Evolutionary conservation across 2,113 vertebrate genomes (phyloP), one percentile per base, ranked within the genome.

Genomic region (Gorsachius goisagi): DNA sequence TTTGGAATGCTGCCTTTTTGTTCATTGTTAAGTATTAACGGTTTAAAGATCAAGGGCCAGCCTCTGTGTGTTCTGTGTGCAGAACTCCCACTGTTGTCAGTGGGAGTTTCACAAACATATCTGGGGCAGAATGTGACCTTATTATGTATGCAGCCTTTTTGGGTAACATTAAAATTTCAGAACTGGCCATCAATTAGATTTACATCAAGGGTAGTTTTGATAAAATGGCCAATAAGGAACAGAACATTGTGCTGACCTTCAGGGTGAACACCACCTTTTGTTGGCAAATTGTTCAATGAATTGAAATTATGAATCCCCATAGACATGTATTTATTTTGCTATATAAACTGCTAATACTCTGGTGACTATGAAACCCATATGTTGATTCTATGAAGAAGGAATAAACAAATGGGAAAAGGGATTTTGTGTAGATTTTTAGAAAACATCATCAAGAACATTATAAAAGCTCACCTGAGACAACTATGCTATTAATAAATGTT

Each of bases 31-130:
- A 88, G 26, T 92, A 88, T 85, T 94, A 93, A 91, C 3, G 6
- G 20, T 90, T 96, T 89, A 91, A 83, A 94, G 95, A 86, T 94
- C 86, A 97, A 94, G 60, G 77, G 90, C 50, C 88, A 93, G 47
- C 64, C 69, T 89, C 27, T 72, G 37, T 49, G 2, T 49, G 77
- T 78, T 78, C 71, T 72, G n/a, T 59, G 84, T 45, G 52, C 67
- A 93, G 73, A 95, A 90, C 92, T 97, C 92, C 89, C 90, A 95
- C 95, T 95, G 63, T 59, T 81, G 71, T 77, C 56, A 68, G 74
- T 78, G 91, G 93, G 92, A 96, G 92, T 85, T 92, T 53, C 50
- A 97, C 60, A 62, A 93, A 80, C 11, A 35, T 56, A 88, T 85
- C 74, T 6, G 11, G 64, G 83, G 78, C 87, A 91, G 67, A 94